Evolutionary conservation across 2,888 invertebrate species (phyloP), one percentile per base, ranked within the genome.

Genomic region (Melanostoma scalare): DNA sequence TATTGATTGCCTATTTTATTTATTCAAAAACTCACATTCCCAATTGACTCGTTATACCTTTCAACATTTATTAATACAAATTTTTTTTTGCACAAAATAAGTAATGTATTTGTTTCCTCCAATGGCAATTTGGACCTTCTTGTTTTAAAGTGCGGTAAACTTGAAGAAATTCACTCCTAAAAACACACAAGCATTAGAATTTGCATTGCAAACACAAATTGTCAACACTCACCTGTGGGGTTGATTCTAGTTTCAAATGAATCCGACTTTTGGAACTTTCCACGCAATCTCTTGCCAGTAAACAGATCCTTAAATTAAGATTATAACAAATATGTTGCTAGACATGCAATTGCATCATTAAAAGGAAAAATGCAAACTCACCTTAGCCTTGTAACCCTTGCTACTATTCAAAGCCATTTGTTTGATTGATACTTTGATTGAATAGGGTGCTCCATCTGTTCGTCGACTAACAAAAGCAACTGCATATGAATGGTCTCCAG

Each of bases 401-500:
- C 68, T 50, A 79, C 88, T 89, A 3, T 72, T 87, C n/a, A 92
- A 85, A 3, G 89, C 90, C 9, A 92, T 81, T 46, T 90, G 89
- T 35, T 88, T 87, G 0, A 92, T 84, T 5, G 87, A 86, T 44
- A 89, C 86, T 3, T 85, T 87, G 31, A 90, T 86, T 6, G 88
- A 68, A 75, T 88, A 89, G 2, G 92, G 92, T 10, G 89, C 87
- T 8, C 92, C 92, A 87, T 92, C 92, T 3, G 88, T 81, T 1
- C 92, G 90, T 3, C 89, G 89, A 77, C 91, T 92, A 2, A 91
- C 90, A 85, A 92, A 91, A 38, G 92, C 92, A 9, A 92, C 87
- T 2, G 92, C 92, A 87, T 90, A 92, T 1, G 92, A 94, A 86
- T 90, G 86, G 42, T 91, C 86, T n/a, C 89, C 89, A 33, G 52